Base-by-base conservation (phyloP, 2,113 vertebrate genomes). In the Gymnocephalus cernua region DNA sequence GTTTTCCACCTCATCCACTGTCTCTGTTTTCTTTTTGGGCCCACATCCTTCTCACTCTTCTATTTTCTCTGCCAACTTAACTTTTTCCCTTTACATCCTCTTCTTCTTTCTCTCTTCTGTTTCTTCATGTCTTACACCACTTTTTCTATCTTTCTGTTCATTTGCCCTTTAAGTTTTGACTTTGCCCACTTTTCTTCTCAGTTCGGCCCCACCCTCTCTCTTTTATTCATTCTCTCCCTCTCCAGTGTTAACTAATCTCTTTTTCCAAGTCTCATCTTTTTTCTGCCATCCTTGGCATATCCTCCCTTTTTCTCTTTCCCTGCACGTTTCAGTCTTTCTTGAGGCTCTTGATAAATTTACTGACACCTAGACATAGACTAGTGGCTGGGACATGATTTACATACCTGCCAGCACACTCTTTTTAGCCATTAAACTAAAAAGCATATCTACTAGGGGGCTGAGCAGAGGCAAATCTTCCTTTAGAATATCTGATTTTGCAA, bases 41-140 rank as follows among this genome's bases (percentile, higher is more conserved):
- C 56, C 27, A n/a, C 64, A 4, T 67, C 64, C 47, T 74, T 47
- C 41, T 29, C 14, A 0, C 21, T 53, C 47, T 64, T 56, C 67
- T 53, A 51, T 63, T 59, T 64, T 32, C 23, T 47, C 56, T 74
- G 15, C 44, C 57, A 62, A 75, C 50, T 75, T 75, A 76, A 84
- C 81, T 73, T 67, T 79, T 57, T 62, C 45, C 13, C 27, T 69
- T 23, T 25, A 27, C 58, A 15, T 41, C 35, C 44, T 59, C 21
- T 15, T 74, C 38, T 11, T 35, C 32, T 13, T n/a, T 54, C 32
- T 6, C 29, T 70, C 13, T 13, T 74, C 38, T 25, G 21, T 57
- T 25, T 25, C 32, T 58, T 6, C 16, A 18, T 45, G n/a, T 70
- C 67, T 56, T 15, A 53, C 19, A 54, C 21, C 53, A 27, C 35